Conservation (phyloP, 2,797 vertebrate species). For the Anabacerthia variegaticeps region DNA sequence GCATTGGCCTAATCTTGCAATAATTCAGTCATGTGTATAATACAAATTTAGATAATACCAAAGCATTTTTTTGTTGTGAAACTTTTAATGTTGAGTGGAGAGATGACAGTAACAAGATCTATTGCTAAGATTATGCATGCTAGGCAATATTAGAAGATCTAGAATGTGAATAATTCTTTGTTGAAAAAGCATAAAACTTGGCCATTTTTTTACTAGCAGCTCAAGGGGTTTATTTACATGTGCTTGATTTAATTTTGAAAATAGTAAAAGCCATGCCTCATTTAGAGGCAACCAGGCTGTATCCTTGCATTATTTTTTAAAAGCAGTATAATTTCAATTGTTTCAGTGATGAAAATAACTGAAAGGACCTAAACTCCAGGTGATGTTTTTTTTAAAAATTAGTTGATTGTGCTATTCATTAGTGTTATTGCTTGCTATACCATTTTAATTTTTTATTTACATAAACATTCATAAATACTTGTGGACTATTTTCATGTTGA, state of each 20-base stretch:
- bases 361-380: background rate
- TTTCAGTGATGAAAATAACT: background rate
- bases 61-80: background rate
- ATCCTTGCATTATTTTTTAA: background rate
- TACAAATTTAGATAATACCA: background rate
- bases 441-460: background rate
- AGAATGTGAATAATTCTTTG: background rate
- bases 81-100: background rate
- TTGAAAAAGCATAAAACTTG: background rate
- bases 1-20: background rate
- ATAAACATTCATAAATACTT: background rate
- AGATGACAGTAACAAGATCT: background rate
- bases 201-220: background rate
- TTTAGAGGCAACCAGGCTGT: background rate
- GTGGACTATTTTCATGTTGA: background rate
- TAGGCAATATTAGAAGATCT: background rate
- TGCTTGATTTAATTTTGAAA: background rate
- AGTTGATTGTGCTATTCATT: background rate
- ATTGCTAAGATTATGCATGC: background rate
- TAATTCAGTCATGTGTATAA: background rate
- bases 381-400: background rate
- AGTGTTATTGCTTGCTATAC: background rate
- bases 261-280: background rate
- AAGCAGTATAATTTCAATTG: background rate
- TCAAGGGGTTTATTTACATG: background rate